A percentile compares a stretch with the other conserved stretches of the same genome.
Evolutionary conservation across 2,888 invertebrate species (phyloP).

Genomic region (Tubulanus polymorphus): DNA sequence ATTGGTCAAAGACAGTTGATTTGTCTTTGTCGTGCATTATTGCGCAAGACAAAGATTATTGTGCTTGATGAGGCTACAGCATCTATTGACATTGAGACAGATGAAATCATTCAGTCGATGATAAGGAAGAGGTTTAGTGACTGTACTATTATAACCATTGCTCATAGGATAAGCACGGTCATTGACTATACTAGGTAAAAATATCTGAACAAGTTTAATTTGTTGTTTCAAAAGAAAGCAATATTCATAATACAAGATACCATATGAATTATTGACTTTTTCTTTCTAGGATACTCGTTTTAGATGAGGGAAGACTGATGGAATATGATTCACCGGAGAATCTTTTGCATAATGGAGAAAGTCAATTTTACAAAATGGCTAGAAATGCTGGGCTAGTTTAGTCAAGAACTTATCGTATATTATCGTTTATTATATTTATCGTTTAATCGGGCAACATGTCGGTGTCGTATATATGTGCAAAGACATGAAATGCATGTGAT

Average conservation of each 20-base stretch:
- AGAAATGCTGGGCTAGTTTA: slow-evolving; percentile 41
- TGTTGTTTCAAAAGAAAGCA: too few relatives aligned
- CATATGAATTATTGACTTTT: too few relatives aligned
- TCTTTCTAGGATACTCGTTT: slow-evolving; percentile 41
- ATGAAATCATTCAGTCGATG: slow-evolving; percentile 49
- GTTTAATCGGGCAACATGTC: too few relatives aligned
- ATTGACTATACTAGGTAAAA: slow-evolving; percentile 43
- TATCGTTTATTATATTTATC: too few relatives aligned
- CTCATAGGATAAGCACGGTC: slow-evolving; percentile 51
- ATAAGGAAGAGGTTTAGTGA: slow-evolving; percentile 44
- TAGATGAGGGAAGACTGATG: slow-evolving; percentile 38
- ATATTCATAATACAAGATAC: too few relatives aligned
- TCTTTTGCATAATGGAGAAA: slow-evolving; percentile 30
- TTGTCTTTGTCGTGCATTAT: slow-evolving; percentile 48
- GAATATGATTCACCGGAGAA: slow-evolving; percentile 40
- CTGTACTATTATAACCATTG: slow-evolving; percentile 51
- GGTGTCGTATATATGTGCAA: too few relatives aligned
- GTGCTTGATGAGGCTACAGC: slow-evolving; percentile 52
- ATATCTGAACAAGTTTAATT: too few relatives aligned
- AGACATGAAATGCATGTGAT: too few relatives aligned
- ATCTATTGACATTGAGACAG: slow-evolving; percentile 50
- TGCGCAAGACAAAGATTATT: slow-evolving; percentile 48
- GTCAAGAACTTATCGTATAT: too few relatives aligned
- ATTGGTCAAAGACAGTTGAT: slow-evolving; percentile 51
- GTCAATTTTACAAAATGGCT: slow-evolving; percentile 44